Percentiles rank a stretch among this genome's conserved stretches.
Conservation (phyloP, 2,797 vertebrate species). For the Botia kubotai region DNA sequence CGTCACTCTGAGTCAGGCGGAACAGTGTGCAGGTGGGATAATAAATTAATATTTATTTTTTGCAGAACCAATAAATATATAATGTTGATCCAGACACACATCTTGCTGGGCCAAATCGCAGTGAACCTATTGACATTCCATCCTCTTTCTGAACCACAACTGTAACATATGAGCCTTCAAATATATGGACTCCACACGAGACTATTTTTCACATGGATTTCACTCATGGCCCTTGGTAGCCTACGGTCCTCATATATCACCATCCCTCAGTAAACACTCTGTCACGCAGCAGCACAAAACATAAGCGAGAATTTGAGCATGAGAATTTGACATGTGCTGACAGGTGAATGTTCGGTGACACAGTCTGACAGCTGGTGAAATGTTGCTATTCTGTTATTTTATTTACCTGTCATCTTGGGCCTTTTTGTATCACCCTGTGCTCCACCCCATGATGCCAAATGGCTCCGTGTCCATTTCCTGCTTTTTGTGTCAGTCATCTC, state of each 20-base stretch:
- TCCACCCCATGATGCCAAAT: slow-evolving; percentile 1
- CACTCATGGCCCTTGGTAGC: background rate
- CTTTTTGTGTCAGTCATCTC: slow-evolving; percentile 43
- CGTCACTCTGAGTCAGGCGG: slow-evolving; percentile 34
- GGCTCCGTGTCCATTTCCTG: slow-evolving; percentile 5
- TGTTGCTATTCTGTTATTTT: slow-evolving; percentile 22
- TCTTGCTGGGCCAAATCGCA: background rate
- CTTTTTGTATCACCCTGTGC: slow-evolving; percentile 25
- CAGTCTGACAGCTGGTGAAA: slow-evolving; percentile 46
- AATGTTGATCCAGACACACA: background rate
- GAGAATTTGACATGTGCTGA: slow-evolving; percentile 59
- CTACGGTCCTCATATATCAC: background rate
- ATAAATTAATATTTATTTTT: background rate
- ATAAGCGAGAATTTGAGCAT: slow-evolving; percentile 55
- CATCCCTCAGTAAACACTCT: background rate
- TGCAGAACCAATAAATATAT: background rate
- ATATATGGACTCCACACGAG: slow-evolving; percentile 6
- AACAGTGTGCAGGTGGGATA: background rate
- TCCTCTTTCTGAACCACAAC: background rate
- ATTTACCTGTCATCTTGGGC: slow-evolving; percentile 33
- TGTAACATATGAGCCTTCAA: background rate
- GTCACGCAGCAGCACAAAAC: slow-evolving; percentile 3
- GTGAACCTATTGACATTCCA: background rate
- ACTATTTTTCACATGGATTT: background rate
- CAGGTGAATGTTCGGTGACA: slow-evolving; percentile 50